These are phyloP conservation scores for Aegotheles bennettii DNA, from an alignment of 2,113 vertebrate species.

Conservation along the genomic window DNA sequence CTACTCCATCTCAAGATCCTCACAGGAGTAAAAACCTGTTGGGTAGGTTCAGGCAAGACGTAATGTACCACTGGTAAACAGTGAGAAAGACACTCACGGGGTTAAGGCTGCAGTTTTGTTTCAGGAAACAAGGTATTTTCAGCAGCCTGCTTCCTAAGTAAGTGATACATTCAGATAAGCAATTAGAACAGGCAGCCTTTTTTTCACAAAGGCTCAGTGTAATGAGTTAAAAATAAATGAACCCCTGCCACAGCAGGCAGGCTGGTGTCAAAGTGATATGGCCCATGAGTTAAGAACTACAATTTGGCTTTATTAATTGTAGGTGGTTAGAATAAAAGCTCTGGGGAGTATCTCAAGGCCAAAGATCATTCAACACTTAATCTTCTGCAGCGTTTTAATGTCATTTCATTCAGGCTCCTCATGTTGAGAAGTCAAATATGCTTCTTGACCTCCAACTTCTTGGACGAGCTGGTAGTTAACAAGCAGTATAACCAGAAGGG, in stretches of 20 bases:
- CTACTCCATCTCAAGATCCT: not conserved
- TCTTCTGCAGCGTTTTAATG: not conserved
- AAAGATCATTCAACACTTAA: not conserved
- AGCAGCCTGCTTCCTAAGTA: not conserved
- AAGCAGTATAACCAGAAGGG: accelerated
- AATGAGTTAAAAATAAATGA: slow-evolving; percentile 41
- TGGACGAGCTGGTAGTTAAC: not conserved
- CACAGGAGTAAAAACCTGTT: not conserved
- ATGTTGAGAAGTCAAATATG: not conserved
- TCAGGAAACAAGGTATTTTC: not conserved
- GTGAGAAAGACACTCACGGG: not conserved
- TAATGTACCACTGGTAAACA: not conserved
- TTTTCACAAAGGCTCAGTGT: not conserved
- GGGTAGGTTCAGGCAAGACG: not conserved
- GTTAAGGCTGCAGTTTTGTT: not conserved
- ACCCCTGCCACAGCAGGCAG: not conserved
- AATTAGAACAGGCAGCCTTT: not conserved
- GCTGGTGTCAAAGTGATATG: not conserved
- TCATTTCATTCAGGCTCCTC: not conserved
- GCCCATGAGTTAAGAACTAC: not conserved
- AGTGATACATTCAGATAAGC: not conserved
- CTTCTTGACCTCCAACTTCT: not conserved
- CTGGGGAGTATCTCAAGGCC: not conserved
- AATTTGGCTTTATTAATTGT: slow-evolving; percentile 34
- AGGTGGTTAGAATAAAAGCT: slow-evolving; percentile 1